These are phyloP conservation scores for Mylabris phalerata DNA, from an alignment of 1,140 invertebrate genomes.

Conservation along the genomic window DNA sequence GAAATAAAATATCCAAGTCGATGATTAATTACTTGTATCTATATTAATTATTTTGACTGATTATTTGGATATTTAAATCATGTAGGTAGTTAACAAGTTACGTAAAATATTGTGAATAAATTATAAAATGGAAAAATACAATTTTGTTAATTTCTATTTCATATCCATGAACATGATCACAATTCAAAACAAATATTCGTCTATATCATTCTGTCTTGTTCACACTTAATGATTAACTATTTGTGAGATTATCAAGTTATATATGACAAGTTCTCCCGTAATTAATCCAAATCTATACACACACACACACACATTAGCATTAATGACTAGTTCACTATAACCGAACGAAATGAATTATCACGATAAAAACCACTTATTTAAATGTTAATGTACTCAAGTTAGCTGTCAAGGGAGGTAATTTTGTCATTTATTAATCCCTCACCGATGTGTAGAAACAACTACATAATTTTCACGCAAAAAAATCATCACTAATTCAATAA, in stretches of 20 bases:
- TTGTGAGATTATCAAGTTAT: constrained; percentile 12
- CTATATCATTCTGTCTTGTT: too few relatives aligned
- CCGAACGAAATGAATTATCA: constrained; percentile 11
- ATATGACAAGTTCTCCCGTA: constrained; percentile 15
- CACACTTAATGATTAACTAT: constrained; percentile 6
- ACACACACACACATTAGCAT: background rate
- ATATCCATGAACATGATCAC: too few relatives aligned
- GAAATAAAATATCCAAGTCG: background rate
- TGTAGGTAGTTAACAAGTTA: background rate
- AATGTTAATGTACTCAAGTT: constrained; percentile 15
- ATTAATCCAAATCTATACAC: constrained; percentile 2
- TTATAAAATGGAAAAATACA: constrained; percentile 5
- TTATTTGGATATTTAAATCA: constrained; percentile 1
- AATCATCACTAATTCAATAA: too few relatives aligned
- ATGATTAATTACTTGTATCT: background rate
- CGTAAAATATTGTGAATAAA: constrained; percentile 10
- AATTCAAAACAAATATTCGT: too few relatives aligned
- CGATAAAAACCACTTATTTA: constrained; percentile 15
- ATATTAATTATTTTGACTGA: background rate
- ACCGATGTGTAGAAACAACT: too few relatives aligned
- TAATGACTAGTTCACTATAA: constrained; percentile 15
- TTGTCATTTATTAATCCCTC: too few relatives aligned
- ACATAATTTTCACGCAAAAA: too few relatives aligned
- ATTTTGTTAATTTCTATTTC: constrained; percentile 1
- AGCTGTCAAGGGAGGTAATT: constrained; percentile 4